Evolutionary conservation across 1,140 invertebrate species (phyloP).

Genomic region (Helicorthomorpha holstii): DNA sequence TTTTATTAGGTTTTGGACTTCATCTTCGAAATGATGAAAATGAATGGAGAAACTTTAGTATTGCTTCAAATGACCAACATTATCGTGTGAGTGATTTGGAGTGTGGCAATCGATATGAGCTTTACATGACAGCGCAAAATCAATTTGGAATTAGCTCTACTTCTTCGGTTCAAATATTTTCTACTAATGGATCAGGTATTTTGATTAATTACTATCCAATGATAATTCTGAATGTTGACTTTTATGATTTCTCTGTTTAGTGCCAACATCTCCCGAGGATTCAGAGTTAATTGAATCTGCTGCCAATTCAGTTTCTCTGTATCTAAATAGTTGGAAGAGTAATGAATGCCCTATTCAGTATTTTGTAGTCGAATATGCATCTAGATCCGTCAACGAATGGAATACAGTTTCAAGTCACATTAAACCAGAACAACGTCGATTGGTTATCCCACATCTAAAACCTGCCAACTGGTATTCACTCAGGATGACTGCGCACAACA

Average conservation of each 20-base stretch:
- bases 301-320: conserved; percentile 23
- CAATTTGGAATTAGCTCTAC: conserved; percentile 28
- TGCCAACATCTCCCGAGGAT: conserved; percentile 15
- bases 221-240: background rate
- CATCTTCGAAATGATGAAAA: conserved; percentile 84
- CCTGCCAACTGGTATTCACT: conserved; percentile 73
- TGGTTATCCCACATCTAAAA: conserved; percentile 37
- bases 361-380: conserved; percentile 25
- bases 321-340: conserved; percentile 23
- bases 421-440: conserved; percentile 8
- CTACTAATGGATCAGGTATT: conserved; percentile 42
- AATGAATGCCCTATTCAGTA: conserved; percentile 25
- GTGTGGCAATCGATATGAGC: conserved; percentile 79
- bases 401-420: conserved; percentile 15
- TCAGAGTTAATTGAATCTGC: conserved; percentile 16
- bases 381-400: conserved; percentile 17
- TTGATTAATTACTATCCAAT: background rate
- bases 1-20: conserved; percentile 48
- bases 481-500: conserved; percentile 73
- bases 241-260: conserved; percentile 13
- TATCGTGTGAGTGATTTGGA: conserved; percentile 69
- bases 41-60: conserved; percentile 49
- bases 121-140: conserved; percentile 76
- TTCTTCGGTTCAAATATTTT: conserved; percentile 29
- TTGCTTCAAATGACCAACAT: conserved; percentile 45